A percentile compares a stretch with the other conserved stretches of the same genome.
Conservation (phyloP, 2,888 invertebrate genomes). For the Torymus aiolomorphi region DNA sequence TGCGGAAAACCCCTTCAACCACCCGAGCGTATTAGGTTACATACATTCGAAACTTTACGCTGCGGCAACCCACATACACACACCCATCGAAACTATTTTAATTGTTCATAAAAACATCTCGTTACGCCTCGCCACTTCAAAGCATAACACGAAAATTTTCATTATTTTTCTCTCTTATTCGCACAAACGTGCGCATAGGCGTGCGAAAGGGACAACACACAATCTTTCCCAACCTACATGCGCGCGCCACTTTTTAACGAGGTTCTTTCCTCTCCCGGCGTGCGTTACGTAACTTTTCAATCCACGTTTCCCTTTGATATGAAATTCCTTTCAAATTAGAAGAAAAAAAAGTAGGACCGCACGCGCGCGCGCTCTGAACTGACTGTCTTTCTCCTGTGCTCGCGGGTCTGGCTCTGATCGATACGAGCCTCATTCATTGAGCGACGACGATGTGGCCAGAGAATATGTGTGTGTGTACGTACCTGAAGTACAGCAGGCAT, state of each 20-base stretch:
- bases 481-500: slow-evolving; percentile 94
- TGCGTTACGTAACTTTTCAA: slow-evolving; percentile 25
- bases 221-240: slow-evolving; percentile 5
- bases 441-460: too few relatives aligned
- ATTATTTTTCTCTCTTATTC: too few relatives aligned
- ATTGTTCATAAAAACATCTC: too few relatives aligned
- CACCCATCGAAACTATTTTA: too few relatives aligned
- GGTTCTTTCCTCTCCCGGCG: neutral
- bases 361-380: slow-evolving; percentile 5
- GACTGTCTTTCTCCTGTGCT: neutral
- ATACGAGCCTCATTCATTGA: slow-evolving; percentile 16
- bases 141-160: too few relatives aligned
- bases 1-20: too few relatives aligned
- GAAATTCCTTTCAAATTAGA: slow-evolving; percentile 31
- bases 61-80: too few relatives aligned
- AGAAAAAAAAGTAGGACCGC: neutral
- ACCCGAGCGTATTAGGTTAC: too few relatives aligned
- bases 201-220: slow-evolving; percentile 35
- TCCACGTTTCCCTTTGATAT: slow-evolving; percentile 36
- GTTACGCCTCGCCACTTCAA: too few relatives aligned
- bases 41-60: too few relatives aligned
- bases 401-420: neutral
- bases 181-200: too few relatives aligned
- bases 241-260: slow-evolving; percentile 30
- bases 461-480: slow-evolving; percentile 65